phyloP scores from a whole-genome alignment of 2,888 invertebrate species.

The Epirrhoe alternata region DNA sequence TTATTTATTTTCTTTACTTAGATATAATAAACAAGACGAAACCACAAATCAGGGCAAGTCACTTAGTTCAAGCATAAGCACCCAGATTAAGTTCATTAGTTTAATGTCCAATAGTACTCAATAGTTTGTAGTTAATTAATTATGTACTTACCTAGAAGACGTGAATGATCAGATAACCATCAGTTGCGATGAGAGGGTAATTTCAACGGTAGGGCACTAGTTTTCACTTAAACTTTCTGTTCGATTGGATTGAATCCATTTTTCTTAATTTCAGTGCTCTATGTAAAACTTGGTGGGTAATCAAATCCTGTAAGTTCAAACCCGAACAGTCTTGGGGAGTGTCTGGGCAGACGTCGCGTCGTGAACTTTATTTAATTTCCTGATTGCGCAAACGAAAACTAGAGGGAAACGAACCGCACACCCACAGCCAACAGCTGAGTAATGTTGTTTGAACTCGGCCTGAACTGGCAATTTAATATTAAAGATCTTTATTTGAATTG shows the following conservation, averaged over 20 bases:
- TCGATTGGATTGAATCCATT: conserved; percentile 7
- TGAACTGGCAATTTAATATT: conserved; percentile 58
- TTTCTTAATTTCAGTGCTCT: conserved; percentile 27
- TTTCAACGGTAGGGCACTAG: neutral
- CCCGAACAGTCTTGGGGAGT: conserved; percentile 34
- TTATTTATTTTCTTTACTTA: no score
- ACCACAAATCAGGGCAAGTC: no score
- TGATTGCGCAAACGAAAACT: conserved; percentile 69
- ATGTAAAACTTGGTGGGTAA: conserved; percentile 35
- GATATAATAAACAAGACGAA: no score
- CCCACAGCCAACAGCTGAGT: conserved; percentile 46
- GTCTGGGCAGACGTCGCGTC: conserved; percentile 48
- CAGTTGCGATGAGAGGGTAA: neutral
- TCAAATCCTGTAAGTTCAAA: conserved; percentile 38
- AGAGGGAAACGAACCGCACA: conserved; percentile 53
- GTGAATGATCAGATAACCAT: neutral
- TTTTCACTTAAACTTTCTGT: conserved; percentile 5
- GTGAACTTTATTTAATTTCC: conserved; percentile 71
- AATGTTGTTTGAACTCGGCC: conserved; percentile 59
- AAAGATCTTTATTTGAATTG: conserved; percentile 56
- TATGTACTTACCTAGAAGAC: conserved; percentile 1
- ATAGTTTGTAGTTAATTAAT: neutral
- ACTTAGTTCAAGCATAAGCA: neutral
- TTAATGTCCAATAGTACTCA: neutral
- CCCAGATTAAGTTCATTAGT: neutral